phyloP scores from a whole-genome alignment of 2,888 invertebrate genomes.

The Prenolepis imparis region DNA sequence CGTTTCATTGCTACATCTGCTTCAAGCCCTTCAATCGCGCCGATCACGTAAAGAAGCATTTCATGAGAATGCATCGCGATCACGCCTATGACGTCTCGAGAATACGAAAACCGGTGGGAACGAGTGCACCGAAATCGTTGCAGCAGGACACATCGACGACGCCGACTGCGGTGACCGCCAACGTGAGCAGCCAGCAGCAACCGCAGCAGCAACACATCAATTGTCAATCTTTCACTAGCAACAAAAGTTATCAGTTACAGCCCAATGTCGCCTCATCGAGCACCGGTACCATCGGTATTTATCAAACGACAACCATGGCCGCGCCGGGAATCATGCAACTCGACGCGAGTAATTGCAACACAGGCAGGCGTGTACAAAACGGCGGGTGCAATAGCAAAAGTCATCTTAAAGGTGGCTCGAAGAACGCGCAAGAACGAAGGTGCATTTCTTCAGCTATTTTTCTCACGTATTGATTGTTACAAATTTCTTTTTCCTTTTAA shows the following conservation, averaged over 20 bases:
- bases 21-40: slow-evolving; percentile 97
- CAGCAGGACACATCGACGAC: slow-evolving; percentile 71
- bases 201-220: slow-evolving; percentile 71
- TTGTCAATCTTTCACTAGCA: slow-evolving; percentile 79
- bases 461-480: neutral
- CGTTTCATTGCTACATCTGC: slow-evolving; percentile 97
- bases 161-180: slow-evolving; percentile 65
- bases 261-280: slow-evolving; percentile 70
- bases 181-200: slow-evolving; percentile 67
- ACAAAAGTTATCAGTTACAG: slow-evolving; percentile 80
- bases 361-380: slow-evolving; percentile 80
- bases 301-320: slow-evolving; percentile 79
- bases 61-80: slow-evolving; percentile 96
- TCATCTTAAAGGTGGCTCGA: slow-evolving; percentile 81
- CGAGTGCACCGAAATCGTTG: slow-evolving; percentile 72
- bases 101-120: slow-evolving; percentile 89
- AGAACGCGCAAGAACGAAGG: slow-evolving; percentile 81
- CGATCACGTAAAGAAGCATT: slow-evolving; percentile 98
- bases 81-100: slow-evolving; percentile 95
- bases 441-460: slow-evolving; percentile 46
- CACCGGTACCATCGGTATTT: slow-evolving; percentile 67
- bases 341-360: slow-evolving; percentile 75
- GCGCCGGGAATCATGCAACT: slow-evolving; percentile 78
- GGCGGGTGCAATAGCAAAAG: slow-evolving; percentile 85
- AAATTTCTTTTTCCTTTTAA: neutral